Conservation (phyloP, 2,113 vertebrate genomes). For the Larimichthys polyactis region DNA sequence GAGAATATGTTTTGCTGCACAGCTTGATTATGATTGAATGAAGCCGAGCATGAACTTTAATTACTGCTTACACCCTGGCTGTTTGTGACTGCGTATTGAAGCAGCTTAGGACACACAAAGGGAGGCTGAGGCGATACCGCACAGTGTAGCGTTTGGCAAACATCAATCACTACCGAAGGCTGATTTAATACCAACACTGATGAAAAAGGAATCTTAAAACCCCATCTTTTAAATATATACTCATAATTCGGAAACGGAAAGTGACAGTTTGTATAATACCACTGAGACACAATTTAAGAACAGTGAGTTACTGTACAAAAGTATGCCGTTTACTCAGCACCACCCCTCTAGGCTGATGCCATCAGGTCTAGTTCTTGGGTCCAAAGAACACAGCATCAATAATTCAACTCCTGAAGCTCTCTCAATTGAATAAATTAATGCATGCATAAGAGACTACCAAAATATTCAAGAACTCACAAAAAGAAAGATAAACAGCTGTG, state of each 20-base stretch:
- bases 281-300: conserved; percentile 44
- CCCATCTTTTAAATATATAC: conserved; percentile 31
- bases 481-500: not conserved
- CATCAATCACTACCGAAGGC: conserved; percentile 64
- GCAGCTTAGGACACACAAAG: conserved; percentile 77
- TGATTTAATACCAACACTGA: conserved; percentile 68
- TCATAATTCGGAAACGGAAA: conserved; percentile 34
- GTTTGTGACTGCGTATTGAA: conserved; percentile 77
- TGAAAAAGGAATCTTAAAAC: conserved; percentile 54
- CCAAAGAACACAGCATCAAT: conserved; percentile 61
- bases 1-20: conserved; percentile 80
- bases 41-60: conserved; percentile 85
- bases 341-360: conserved; percentile 26
- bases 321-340: conserved; percentile 35
- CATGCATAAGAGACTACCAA: not conserved
- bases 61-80: conserved; percentile 82
- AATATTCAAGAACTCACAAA: conserved; percentile 12
- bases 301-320: conserved; percentile 27
- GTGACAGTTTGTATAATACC: conserved; percentile 57
- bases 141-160: conserved; percentile 69
- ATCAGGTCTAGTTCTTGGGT: conserved; percentile 41
- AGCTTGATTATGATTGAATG: conserved; percentile 86
- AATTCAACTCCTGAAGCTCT: conserved; percentile 35
- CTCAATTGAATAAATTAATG: conserved; percentile 20
- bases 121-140: conserved; percentile 60